Evolutionary conservation across 2,888 invertebrate species (phyloP), one percentile per base, ranked within the genome.

Genomic region (Hydroisotoma schaefferi): DNA sequence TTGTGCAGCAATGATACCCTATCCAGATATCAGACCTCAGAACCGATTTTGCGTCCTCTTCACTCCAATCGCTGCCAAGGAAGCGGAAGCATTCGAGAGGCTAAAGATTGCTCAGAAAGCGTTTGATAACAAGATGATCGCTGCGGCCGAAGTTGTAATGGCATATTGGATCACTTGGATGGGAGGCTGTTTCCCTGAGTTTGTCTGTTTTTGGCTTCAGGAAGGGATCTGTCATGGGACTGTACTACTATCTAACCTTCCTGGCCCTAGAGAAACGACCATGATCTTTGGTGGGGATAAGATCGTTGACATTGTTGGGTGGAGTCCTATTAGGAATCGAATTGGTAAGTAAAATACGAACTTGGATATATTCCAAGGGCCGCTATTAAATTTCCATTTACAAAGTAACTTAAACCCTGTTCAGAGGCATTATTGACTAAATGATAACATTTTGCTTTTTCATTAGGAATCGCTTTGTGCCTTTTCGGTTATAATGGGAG

Each of bases 21-120:
- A 68, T 56, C 61, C 63, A 6, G 37, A 63, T 49, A 59, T 58
- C 2, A 56, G 52, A 51, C 63, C 68, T 5, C 58, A 60, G 37
- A 68, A 68, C 56, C 49, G 68, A 26, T 68, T 68, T 46, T 55
- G 61, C n/a, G 48, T 63, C 3, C 43, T 63, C 5, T 59, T 66
- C 12, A 61, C 58, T n/a, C 65, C 68, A 5, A 49, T 68, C 26
- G 56, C 61, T n/a, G 57, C 55, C 10, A 15, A 52, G 22, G 37
- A 29, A 49, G 6, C 38, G 61, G 43, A 43, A 29, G 18, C 51
- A 10, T 40, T 20, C 5, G 51, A 52, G 20, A 27, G 51, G 10
- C 28, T 52, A 20, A 18, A 20, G 18, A 27, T 29, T 6, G 27
- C 51, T n/a, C 51, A 52, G 20, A 29, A 37, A 33, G 28, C 51